A percentile compares a stretch with the other conserved stretches of the same genome.
phyloP scores from a whole-genome alignment of 1,140 invertebrate genomes.

The Hetaerina americana region DNA sequence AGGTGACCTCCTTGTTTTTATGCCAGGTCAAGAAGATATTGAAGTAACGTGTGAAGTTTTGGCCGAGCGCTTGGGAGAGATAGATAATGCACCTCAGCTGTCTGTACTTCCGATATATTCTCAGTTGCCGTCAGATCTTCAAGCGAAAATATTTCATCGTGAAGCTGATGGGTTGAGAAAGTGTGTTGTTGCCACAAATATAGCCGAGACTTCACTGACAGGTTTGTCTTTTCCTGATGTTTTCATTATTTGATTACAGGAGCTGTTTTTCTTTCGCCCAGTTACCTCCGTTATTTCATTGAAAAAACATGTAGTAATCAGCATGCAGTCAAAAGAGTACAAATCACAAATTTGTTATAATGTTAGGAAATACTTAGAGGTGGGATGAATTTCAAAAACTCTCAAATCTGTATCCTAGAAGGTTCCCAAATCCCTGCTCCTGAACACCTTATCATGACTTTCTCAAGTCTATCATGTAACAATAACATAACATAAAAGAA shows the following conservation, averaged over 20 bases:
- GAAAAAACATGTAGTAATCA: neutral
- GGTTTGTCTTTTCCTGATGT: too few species aligned
- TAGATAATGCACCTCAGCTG: constrained; percentile 87
- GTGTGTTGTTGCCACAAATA: constrained; percentile 98
- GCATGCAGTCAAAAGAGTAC: too few species aligned
- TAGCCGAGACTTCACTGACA: constrained; percentile 85
- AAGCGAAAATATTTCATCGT: constrained; percentile 98
- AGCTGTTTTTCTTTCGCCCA: too few species aligned
- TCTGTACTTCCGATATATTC: constrained; percentile 98
- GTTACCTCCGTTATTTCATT: neutral
- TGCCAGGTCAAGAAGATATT: constrained; percentile 99
- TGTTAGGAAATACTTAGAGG: too few species aligned
- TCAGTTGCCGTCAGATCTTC: constrained; percentile 92
- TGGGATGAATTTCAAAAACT: too few species aligned
- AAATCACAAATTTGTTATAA: too few species aligned
- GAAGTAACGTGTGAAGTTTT: constrained; percentile 97
- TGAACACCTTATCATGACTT: too few species aligned
- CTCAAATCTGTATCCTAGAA: too few species aligned
- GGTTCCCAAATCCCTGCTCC: too few species aligned
- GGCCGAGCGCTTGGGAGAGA: constrained; percentile 74
- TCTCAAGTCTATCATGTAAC: too few species aligned
- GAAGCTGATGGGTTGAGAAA: constrained; percentile 85
- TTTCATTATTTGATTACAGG: too few species aligned
- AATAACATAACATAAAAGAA: too few species aligned
- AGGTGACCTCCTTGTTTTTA: constrained; percentile 93